Base-by-base conservation (phyloP, 1,140 invertebrate species). In the Calliphora vicina region DNA sequence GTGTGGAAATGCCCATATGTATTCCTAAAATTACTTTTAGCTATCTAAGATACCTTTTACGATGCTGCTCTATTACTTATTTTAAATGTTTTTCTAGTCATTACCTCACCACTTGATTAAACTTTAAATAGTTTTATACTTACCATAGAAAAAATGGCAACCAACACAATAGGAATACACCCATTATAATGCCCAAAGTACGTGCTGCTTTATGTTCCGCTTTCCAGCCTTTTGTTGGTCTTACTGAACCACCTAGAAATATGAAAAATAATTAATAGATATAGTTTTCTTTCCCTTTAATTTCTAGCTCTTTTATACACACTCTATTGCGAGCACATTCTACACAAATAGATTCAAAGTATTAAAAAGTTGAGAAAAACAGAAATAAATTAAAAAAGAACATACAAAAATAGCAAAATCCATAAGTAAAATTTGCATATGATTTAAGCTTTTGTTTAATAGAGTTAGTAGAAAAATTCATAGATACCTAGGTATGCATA, bases 101-200 rank as follows among this genome's bases (percentile, higher is more conserved):
- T n/a, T n/a, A n/a, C n/a, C n/a, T n/a, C n/a, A n/a, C n/a, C n/a
- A n/a, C n/a, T 81, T 15, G 5, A 27, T 26, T 26, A 27, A 2
- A 81, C 25, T 50, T 61, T 57, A 26, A 29, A 35, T 35, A 35
- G 35, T 35, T 50, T 6, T 50, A 15, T 85, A 87, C 89, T 87
- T 99, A 99, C 93, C 98, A 96, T 17, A 98, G 94, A 89, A 99
- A 98, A 91, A 99, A 99, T 20, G 98, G 98, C 83, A 99, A 91
- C 97, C 98, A 99, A 89, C 97, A 99, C 5, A 99, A 94, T 61
- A 99, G 96, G 91, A 99, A 97, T 13, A 98, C 97, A 10, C 96
- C 97, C 96, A 97, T 97, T 83, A 98, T 97, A 82, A 98, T 97
- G 15, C 97, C 97, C 1, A 99, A 92, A 17, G 97, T 98, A 73